Evolutionary conservation across 1,140 invertebrate genomes (phyloP), one percentile per base, ranked within the genome.

Genomic region (Drosophila bifasciata): DNA sequence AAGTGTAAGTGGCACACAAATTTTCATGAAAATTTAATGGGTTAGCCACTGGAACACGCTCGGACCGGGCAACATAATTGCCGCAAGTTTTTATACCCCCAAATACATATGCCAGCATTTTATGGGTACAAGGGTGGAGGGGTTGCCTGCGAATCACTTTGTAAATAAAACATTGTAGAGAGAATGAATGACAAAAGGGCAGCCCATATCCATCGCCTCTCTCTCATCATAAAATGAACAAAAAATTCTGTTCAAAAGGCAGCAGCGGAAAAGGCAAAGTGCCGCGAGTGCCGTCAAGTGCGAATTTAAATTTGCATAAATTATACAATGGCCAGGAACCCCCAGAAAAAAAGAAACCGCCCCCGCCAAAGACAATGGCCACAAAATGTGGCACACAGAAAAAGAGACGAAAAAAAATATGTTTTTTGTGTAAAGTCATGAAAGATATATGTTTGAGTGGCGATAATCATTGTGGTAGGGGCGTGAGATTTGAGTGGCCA

Each of bases 221-320:
- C n/a, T n/a, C n/a, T 61, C 50, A 39, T 19, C 66, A 67, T 69
- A 68, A 69, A 69, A 68, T 40, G 64, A 68, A 46, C 64, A 28
- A 25, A 68, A 68, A 68, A 56, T 63, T 68, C 63, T 41, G 62
- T 56, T 36, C 9, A 69, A 64, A 68, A 68, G 48, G 64, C 64
- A 67, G 32, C 32, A 4, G n/a, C n/a, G n/a, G n/a, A n/a, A 36
- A 67, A 19, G 64, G 48, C 64, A 69, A 69, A 69, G 63, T 69
- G 66, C 66, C 66, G 66, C 66, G 63, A 68, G 66, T 69, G 66
- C 66, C 66, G 66, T 69, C 66, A 69, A 69, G 66, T 68, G 66
- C 66, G 66, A 69, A 69, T 69, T 68, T 69, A 69, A 69, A 69
- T 69, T 69, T 69, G 66, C 66, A 69, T 69, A 69, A 69, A 69